A percentile compares a stretch with the other conserved stretches of the same genome.
Evolutionary conservation across 2,797 vertebrate species (phyloP).

Genomic region (Paratrypauchen microcephalus): DNA sequence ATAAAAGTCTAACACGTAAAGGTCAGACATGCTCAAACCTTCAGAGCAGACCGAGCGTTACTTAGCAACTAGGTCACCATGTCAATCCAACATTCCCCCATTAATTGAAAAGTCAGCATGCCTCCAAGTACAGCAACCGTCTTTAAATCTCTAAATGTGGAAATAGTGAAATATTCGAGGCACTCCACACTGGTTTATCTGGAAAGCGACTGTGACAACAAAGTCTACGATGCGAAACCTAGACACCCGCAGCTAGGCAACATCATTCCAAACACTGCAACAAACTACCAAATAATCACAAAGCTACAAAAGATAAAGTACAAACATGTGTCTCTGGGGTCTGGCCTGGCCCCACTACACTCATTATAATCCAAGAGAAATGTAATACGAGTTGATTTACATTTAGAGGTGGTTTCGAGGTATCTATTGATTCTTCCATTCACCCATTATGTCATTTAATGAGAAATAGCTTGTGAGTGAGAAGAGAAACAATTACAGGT

Average conservation of each 20-base stretch:
- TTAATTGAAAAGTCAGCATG: slow-evolving; percentile 17
- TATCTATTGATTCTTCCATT: slow-evolving; percentile 6
- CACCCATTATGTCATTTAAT: background rate
- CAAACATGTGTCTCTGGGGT: slow-evolving; percentile 21
- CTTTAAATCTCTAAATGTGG: slow-evolving; percentile 19
- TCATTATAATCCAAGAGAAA: slow-evolving; percentile 7
- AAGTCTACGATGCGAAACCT: slow-evolving; percentile 12
- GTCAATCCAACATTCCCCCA: slow-evolving; percentile 40
- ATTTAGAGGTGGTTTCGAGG: background rate
- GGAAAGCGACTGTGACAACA: slow-evolving; percentile 21
- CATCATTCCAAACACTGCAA: slow-evolving; percentile 15
- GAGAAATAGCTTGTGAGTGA: background rate
- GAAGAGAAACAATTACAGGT: no score
- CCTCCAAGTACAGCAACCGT: background rate
- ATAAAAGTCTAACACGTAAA: slow-evolving; percentile 23
- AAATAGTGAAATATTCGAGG: slow-evolving; percentile 9
- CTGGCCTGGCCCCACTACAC: slow-evolving; percentile 10
- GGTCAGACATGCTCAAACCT: slow-evolving; percentile 56
- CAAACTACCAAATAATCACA: slow-evolving; percentile 20
- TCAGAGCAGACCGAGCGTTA: slow-evolving; percentile 16
- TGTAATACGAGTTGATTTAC: background rate
- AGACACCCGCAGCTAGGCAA: slow-evolving; percentile 26
- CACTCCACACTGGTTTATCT: slow-evolving; percentile 13
- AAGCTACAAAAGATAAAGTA: slow-evolving; percentile 12
- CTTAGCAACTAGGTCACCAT: slow-evolving; percentile 50